These are phyloP conservation scores for Apis dorsata DNA, from an alignment of 1,140 invertebrate genomes.

Conservation along the genomic window DNA sequence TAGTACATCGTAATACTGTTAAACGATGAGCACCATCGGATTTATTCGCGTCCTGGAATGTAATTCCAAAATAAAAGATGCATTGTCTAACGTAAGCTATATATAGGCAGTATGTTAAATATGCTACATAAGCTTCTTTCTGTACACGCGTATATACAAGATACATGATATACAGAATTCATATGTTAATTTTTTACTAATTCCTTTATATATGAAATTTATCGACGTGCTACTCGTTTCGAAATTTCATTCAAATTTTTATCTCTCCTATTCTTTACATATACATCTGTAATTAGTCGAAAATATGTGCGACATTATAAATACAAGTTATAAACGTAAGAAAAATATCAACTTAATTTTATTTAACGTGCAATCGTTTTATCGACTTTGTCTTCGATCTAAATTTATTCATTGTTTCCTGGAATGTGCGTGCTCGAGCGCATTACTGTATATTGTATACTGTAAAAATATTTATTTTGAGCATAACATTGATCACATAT, in stretches of 20 bases:
- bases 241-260: background rate
- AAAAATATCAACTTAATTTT: conserved; percentile 25
- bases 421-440: conserved; percentile 43
- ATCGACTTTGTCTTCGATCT: conserved; percentile 12
- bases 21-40: conserved; percentile 35
- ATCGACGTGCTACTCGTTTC: background rate
- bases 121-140: background rate
- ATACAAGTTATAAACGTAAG: background rate
- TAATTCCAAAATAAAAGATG: conserved; percentile 40
- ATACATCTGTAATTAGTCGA: background rate
- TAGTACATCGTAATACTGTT: conserved; percentile 49
- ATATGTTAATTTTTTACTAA: background rate
- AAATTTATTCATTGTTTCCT: conserved; percentile 1
- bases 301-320: background rate
- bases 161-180: background rate
- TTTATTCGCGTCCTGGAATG: conserved; percentile 46
- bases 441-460: background rate
- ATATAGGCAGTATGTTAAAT: conserved; percentile 7
- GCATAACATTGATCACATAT: background rate
- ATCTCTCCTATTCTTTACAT: background rate
- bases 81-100: conserved; percentile 1
- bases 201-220: background rate
- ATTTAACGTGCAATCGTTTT: conserved; percentile 24
- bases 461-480: conserved; percentile 5
- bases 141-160: conserved; percentile 2